Evolutionary conservation across 2,888 invertebrate genomes (phyloP).

Genomic region (Ectemnius continuus): DNA sequence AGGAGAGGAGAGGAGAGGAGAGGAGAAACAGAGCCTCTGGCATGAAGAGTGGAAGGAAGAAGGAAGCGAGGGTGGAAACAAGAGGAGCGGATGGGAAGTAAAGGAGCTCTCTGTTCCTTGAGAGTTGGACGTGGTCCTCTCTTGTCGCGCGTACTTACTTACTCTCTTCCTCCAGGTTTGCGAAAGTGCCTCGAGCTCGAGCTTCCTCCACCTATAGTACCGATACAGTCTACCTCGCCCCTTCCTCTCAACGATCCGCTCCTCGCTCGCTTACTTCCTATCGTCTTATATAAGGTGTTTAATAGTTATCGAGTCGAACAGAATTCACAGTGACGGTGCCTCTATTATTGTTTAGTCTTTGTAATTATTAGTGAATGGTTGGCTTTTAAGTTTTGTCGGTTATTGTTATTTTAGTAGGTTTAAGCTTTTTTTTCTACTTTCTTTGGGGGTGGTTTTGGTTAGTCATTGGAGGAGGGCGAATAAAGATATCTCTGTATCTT

Average conservation of each 20-base stretch:
- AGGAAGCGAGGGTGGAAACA: constrained; percentile 11
- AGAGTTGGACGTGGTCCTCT: neutral
- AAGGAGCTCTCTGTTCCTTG: neutral
- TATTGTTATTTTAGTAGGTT: no score
- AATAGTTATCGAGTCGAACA: no score
- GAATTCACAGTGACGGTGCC: no score
- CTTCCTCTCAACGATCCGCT: neutral
- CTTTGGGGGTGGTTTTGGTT: neutral
- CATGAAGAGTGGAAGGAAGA: neutral
- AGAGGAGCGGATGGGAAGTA: constrained; percentile 4
- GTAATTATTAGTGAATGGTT: no score
- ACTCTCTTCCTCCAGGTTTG: neutral
- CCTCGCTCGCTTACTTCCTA: constrained; percentile 5
- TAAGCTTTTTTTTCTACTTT: neutral
- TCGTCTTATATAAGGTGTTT: neutral
- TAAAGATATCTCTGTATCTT: no score
- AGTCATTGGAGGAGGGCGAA: no score
- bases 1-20: constrained; percentile 5
- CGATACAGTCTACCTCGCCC: neutral
- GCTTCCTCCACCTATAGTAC: neutral
- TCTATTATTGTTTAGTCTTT: no score
- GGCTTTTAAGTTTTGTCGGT: no score
- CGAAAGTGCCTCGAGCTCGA: neutral
- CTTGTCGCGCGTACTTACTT: neutral
- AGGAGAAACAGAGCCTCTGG: neutral